These are phyloP conservation scores for Fregata magnificens DNA, from an alignment of 2,113 vertebrate species.

Conservation along the genomic window DNA sequence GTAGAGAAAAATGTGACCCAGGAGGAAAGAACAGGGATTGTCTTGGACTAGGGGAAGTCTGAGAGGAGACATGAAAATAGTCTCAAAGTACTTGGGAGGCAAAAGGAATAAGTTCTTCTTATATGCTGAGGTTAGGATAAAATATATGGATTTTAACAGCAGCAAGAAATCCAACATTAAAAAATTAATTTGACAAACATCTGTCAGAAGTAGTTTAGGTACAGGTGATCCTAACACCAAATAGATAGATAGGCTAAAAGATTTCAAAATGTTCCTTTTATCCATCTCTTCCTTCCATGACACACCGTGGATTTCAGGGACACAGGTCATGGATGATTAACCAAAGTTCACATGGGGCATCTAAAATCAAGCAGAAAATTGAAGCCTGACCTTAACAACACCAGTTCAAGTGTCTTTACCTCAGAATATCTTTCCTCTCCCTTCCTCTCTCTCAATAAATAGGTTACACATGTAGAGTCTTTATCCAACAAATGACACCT, in stretches of 20 bases:
- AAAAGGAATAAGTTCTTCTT: not conserved
- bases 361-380: constrained; percentile 45
- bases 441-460: not conserved
- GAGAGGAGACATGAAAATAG: not conserved
- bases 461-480: not conserved
- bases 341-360: not conserved
- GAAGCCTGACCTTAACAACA: constrained; percentile 16
- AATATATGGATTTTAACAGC: not conserved
- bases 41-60: not conserved
- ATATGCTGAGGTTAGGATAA: not conserved
- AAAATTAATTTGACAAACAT: not conserved
- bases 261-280: not conserved
- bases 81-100: not conserved
- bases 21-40: not conserved
- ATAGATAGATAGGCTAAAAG: not conserved
- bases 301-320: not conserved
- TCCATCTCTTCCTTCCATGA: not conserved
- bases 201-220: not conserved
- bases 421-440: not conserved
- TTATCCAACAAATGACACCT: not conserved
- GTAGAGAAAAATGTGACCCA: not conserved
- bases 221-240: not conserved
- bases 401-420: constrained; percentile 1
- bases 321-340: not conserved
- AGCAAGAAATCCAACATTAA: not conserved